Base-by-base conservation (phyloP, 2,888 invertebrate genomes). In the Horisme vitalbata region DNA sequence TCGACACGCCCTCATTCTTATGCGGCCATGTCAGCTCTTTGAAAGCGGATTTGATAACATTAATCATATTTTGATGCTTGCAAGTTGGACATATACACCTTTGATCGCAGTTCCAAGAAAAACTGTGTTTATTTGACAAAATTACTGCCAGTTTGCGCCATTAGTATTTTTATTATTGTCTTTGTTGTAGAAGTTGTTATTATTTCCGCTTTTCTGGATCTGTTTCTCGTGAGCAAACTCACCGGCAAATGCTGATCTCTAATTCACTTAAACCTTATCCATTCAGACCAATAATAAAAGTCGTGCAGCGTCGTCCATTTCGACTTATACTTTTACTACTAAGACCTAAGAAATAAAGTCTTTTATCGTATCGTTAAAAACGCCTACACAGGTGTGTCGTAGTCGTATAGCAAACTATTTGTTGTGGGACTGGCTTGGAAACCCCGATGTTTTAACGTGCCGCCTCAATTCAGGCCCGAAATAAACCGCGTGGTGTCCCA, bases 381-480 rank as follows among this genome's bases (percentile, higher is more conserved):
- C 77, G 65, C 78, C 75, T 69, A 79, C 80, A 73, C 75, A 75
- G 79, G 73, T 74, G 73, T 65, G 68, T 37, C 53, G 54, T 65
- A 61, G 68, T 37, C 53, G 54, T 65, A 61, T 65, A 71, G 69
- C 61, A 59, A 72, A 71, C 74, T 78, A 77, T 78, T 78, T 78
- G 79, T 79, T 83, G 75, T 74, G 58, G 67, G 62, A 63, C 66
- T 57, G 69, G 69, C 67, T 79, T 64, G 68, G 72, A 79, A 81
- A 79, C 82, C 80, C 72, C 77, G 77, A 81, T 80, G 82, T 79
- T 71, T 80, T 75, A 83, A 81, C 82, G 75, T 77, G 75, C 71
- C 76, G 85, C 71, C 79, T 84, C 75, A 85, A 82, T 85, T 89
- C 75, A 72, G 71, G 68, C 67, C 76, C 83, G 71, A 87, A 87